Evolutionary conservation across 2,888 invertebrate species (phyloP).

Genomic region (Leucoma salicis): DNA sequence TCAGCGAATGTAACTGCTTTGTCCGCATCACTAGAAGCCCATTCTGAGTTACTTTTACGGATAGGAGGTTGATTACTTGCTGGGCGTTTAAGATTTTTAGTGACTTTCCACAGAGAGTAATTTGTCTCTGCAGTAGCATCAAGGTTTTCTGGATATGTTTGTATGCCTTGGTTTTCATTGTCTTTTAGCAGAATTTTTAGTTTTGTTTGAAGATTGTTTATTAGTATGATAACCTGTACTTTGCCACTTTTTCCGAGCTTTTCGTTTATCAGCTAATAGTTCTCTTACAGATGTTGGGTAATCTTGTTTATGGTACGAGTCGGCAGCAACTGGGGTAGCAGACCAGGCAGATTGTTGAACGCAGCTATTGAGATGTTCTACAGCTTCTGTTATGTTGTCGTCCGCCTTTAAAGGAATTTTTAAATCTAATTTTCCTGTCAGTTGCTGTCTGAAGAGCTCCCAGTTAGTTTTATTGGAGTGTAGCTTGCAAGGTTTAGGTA

Average conservation of each 20-base stretch:
- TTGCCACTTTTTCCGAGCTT: background rate
- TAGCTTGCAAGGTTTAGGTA: background rate
- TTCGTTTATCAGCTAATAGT: background rate
- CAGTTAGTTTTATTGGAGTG: slow-evolving; percentile 4
- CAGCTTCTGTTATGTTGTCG: slow-evolving; percentile 3
- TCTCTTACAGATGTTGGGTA: too few species aligned
- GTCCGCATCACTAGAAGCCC: background rate
- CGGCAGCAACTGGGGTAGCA: background rate
- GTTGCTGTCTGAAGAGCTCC: background rate
- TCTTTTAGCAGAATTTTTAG: background rate
- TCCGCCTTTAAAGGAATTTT: background rate
- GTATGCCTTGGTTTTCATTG: background rate
- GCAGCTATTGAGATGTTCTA: slow-evolving; percentile 5
- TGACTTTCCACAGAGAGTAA: background rate
- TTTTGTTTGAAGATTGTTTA: background rate
- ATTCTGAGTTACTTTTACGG: background rate
- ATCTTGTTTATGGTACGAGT: too few species aligned
- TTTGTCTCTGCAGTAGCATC: background rate
- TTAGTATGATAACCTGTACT: background rate
- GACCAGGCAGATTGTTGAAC: slow-evolving; percentile 1
- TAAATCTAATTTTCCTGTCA: background rate
- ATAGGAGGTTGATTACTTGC: background rate
- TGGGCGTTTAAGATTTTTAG: background rate
- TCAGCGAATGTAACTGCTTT: background rate
- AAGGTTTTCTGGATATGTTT: background rate